Conservation (phyloP, 2,797 vertebrate genomes). For the Argentina silus region DNA sequence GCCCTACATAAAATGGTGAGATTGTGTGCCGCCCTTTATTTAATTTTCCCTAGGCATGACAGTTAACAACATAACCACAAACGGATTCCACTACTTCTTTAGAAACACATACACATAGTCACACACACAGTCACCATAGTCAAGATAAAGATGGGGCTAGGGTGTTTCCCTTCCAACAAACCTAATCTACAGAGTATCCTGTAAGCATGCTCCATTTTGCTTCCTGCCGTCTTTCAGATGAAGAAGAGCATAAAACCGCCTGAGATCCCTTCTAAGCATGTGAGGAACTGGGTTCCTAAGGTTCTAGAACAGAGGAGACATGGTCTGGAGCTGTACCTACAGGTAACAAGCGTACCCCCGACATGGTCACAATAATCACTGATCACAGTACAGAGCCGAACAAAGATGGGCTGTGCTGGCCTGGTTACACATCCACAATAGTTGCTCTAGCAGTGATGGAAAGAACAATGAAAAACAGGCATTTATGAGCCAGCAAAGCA, state of each 20-base stretch:
- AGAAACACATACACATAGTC: no score
- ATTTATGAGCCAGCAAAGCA: no score
- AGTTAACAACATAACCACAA: no score
- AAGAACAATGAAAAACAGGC: no score
- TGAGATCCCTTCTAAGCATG: constrained; percentile 98
- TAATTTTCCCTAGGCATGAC: not conserved
- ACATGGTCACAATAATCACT: not conserved
- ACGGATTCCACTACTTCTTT: no score
- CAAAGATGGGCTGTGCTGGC: no score
- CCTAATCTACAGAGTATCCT: not conserved
- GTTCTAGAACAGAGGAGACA: constrained; percentile 95
- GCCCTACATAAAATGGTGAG: constrained; percentile 96
- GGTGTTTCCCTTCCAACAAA: not conserved
- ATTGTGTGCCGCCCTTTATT: not conserved
- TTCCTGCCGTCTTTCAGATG: constrained; percentile 73
- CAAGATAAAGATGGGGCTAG: not conserved
- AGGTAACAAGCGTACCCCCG: constrained; percentile 74
- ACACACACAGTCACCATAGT: no score
- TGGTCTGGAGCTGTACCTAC: constrained; percentile 93
- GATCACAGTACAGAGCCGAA: no score
- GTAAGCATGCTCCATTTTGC: not conserved
- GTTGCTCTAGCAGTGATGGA: no score
- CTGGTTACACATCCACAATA: no score
- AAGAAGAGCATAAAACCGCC: constrained; percentile 96
- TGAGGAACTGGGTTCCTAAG: constrained; percentile 98